phyloP scores from a whole-genome alignment of 2,113 vertebrate species.

The Prolemur simus region DNA sequence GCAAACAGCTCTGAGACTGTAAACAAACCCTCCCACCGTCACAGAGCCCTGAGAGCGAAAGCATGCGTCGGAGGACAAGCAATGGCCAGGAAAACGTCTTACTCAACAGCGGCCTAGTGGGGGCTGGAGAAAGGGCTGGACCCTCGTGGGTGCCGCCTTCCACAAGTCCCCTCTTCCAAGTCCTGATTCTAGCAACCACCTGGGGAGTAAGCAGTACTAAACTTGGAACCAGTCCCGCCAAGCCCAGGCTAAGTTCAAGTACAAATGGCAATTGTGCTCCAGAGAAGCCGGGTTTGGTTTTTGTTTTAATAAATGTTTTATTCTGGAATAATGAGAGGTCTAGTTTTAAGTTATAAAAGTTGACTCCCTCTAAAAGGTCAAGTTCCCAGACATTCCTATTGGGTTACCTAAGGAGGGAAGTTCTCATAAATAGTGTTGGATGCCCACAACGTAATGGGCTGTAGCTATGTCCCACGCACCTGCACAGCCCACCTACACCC shows the following conservation, averaged over 20 bases:
- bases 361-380: neutral
- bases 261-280: neutral
- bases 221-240: neutral
- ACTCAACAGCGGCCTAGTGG: neutral
- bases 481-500: neutral
- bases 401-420: neutral
- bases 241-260: neutral
- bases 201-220: neutral
- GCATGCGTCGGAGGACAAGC: fast-evolving
- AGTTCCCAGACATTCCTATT: neutral
- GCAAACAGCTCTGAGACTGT: conserved; percentile 58
- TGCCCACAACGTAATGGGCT: neutral
- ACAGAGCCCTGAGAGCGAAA: conserved; percentile 36
- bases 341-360: neutral
- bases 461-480: neutral
- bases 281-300: neutral
- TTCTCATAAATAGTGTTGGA: neutral
- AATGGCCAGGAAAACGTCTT: neutral
- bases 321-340: neutral
- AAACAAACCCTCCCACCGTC: conserved; percentile 74
- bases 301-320: neutral
- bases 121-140: neutral
- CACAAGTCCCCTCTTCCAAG: neutral
- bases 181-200: conserved; percentile 52
- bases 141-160: neutral